Evolutionary conservation across 2,113 vertebrate species (phyloP).

Genomic region (Vombatus ursinus): DNA sequence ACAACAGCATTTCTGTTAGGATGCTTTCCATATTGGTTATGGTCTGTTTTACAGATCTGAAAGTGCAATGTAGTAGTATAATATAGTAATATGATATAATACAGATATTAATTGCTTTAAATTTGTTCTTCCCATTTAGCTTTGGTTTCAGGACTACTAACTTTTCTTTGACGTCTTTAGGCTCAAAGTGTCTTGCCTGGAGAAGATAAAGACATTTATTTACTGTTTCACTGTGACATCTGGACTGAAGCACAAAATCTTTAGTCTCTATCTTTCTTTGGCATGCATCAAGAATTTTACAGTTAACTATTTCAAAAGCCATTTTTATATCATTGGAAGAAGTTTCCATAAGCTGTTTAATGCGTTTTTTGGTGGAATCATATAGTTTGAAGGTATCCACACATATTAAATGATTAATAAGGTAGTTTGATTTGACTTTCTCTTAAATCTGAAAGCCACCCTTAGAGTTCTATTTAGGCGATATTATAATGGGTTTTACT

Average conservation of each 20-base stretch:
- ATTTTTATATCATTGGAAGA: not conserved
- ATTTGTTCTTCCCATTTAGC: not conserved
- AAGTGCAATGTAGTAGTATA: not conserved
- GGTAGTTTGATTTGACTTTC: not conserved
- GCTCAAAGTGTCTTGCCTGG: not conserved
- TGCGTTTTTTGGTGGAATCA: not conserved
- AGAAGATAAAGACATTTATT: not conserved
- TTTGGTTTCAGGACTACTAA: not conserved
- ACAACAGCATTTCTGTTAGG: not conserved
- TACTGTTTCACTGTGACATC: not conserved
- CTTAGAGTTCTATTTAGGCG: not conserved
- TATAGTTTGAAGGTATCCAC: not conserved
- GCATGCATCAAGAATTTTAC: not conserved
- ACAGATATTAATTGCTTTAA: not conserved
- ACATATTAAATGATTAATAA: not conserved
- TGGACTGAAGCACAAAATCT: not conserved
- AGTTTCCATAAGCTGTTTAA: not conserved
- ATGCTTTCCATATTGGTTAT: not conserved
- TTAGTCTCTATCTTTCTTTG: not conserved
- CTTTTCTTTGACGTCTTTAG: not conserved
- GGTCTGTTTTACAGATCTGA: not conserved
- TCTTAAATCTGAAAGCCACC: not conserved
- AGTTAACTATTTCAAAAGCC: not conserved
- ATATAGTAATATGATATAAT: not conserved
- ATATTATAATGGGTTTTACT: not conserved